These are phyloP conservation scores for Chironomus riparius DNA, from an alignment of 2,888 invertebrate genomes.

Conservation along the genomic window DNA sequence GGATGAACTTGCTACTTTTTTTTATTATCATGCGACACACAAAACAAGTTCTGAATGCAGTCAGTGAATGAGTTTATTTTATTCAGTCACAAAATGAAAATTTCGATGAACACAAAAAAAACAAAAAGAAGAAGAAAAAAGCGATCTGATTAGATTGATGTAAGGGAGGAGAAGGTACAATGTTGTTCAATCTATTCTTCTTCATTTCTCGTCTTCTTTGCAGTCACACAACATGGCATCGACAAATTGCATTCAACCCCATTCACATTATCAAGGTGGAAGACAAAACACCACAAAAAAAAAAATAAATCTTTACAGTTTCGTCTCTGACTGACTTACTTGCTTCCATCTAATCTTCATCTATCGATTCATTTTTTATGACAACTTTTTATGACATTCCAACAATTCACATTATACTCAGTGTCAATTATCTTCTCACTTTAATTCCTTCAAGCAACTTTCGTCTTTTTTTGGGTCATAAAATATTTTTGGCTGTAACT, in stretches of 20 bases:
- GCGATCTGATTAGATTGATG: slow-evolving; percentile 17
- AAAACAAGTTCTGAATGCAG: no score
- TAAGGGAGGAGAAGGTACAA: slow-evolving; percentile 12
- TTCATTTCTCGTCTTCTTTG: neutral
- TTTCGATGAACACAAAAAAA: neutral
- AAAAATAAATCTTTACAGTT: no score
- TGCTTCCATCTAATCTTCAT: neutral
- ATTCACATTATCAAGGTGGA: slow-evolving; percentile 21
- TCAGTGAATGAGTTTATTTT: neutral
- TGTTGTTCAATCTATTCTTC: neutral
- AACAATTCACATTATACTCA: no score
- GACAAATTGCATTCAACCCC: slow-evolving; percentile 26
- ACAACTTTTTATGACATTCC: neutral
- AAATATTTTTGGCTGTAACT: no score
- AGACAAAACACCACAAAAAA: neutral
- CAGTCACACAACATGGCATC: slow-evolving; percentile 1
- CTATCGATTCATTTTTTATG: neutral
- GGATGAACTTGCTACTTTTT: neutral
- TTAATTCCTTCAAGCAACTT: no score
- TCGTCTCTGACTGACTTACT: no score
- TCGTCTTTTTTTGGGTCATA: no score
- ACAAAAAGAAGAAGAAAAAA: neutral
- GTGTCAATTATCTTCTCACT: no score
- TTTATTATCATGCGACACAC: no score
- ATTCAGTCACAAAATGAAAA: neutral